Percentiles rank a stretch among this genome's conserved stretches.
These are phyloP conservation scores for Hemicentrotus pulcherrimus DNA, from an alignment of 35 echinoderm and acorn worm genomes.

Conservation along the genomic window DNA sequence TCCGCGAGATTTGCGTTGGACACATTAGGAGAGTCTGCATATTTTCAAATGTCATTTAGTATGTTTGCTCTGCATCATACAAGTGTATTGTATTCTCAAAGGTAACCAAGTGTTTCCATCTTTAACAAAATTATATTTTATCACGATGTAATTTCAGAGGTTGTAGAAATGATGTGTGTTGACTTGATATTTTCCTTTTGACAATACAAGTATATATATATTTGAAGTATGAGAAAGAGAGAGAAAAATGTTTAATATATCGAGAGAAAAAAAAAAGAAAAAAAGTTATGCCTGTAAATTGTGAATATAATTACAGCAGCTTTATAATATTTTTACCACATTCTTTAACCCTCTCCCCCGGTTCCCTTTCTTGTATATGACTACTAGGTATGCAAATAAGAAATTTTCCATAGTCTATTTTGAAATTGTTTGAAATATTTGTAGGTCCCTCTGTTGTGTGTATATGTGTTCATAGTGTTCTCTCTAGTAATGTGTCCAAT, in stretches of 20 bases:
- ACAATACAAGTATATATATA: conserved; percentile 52
- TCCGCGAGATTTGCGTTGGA: neutral
- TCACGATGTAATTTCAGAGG: conserved; percentile 40
- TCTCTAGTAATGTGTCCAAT: neutral
- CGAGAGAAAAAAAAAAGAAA: neutral
- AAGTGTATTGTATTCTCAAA: conserved; percentile 41
- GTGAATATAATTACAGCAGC: conserved; percentile 51
- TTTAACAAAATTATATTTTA: conserved; percentile 37
- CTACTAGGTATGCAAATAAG: conserved; percentile 33
- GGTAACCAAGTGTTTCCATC: conserved; percentile 18
- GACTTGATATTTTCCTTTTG: conserved; percentile 45
- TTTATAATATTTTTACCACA: conserved; percentile 48
- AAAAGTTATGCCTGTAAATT: conserved; percentile 49
- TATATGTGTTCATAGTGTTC: conserved; percentile 34
- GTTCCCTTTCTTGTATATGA: neutral
- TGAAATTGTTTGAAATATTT: conserved; percentile 27
- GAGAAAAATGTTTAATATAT: conserved; percentile 44
- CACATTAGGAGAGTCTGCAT: conserved; percentile 11
- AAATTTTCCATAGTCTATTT: conserved; percentile 26
- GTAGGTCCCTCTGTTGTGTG: conserved; percentile 26
- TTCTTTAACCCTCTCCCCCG: conserved; percentile 13
- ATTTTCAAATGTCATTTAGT: conserved; percentile 41
- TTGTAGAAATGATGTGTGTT: conserved; percentile 39
- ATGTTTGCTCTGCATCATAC: conserved; percentile 30
- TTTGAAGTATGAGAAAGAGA: conserved; percentile 38